These are phyloP conservation scores for Strigamia crassipes DNA, from an alignment of 2,888 invertebrate genomes.

Conservation along the genomic window DNA sequence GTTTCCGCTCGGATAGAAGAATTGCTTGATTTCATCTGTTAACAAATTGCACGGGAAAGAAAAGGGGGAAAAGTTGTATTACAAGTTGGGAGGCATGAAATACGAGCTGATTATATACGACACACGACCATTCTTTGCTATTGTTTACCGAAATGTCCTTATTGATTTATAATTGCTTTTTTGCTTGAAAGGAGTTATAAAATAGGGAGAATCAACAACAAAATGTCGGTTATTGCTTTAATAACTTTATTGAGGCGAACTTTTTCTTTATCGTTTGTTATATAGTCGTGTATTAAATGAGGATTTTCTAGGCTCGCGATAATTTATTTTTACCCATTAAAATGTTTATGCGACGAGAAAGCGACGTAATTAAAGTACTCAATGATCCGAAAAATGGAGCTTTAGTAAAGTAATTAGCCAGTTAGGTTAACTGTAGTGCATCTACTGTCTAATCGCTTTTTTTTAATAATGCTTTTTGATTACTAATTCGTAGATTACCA, in stretches of 20 bases:
- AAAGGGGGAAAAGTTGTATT: slow-evolving; percentile 35
- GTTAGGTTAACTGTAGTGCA: background rate
- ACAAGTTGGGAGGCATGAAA: slow-evolving; percentile 26
- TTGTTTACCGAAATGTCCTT: slow-evolving; percentile 34
- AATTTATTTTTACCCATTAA: slow-evolving; percentile 35
- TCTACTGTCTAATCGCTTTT: background rate
- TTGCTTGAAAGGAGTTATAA: slow-evolving; percentile 27
- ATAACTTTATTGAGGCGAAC: slow-evolving; percentile 32
- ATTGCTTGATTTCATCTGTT: slow-evolving; percentile 40
- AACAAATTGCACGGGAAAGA: slow-evolving; percentile 40
- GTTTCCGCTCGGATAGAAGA: slow-evolving; percentile 42
- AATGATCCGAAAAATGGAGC: slow-evolving; percentile 20
- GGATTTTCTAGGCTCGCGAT: slow-evolving; percentile 12
- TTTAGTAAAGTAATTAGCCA: background rate
- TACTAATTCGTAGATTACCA: background rate
- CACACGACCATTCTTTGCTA: slow-evolving; percentile 37
- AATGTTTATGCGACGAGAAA: background rate
- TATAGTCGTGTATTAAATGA: slow-evolving; percentile 25
- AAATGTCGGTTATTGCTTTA: slow-evolving; percentile 36
- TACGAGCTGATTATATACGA: slow-evolving; percentile 40
- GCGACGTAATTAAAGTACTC: background rate
- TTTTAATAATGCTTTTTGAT: slow-evolving; percentile 3
- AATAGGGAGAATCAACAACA: slow-evolving; percentile 3
- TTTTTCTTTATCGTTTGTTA: slow-evolving; percentile 5
- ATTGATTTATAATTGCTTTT: slow-evolving; percentile 41